phyloP scores from a whole-genome alignment of 2,113 vertebrate genomes.

The Crotalus viridis region DNA sequence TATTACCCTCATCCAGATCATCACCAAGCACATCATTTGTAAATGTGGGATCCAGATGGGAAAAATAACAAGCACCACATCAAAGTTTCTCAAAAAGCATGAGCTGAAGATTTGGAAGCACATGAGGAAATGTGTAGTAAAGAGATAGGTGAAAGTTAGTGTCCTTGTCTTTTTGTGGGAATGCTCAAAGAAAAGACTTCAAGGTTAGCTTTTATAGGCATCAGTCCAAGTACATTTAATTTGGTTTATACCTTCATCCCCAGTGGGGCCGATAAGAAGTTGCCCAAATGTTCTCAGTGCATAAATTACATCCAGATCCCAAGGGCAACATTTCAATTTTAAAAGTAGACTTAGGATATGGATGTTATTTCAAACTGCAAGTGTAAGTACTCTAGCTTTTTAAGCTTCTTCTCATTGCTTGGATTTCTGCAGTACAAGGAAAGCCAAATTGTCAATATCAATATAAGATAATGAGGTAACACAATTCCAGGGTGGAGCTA shows the following conservation, averaged over 20 bases:
- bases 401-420: not conserved
- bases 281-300: not conserved
- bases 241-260: rapidly evolving
- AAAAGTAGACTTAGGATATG: not conserved
- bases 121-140: constrained; percentile 22
- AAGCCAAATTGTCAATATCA: not conserved
- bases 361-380: not conserved
- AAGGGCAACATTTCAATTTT: not conserved
- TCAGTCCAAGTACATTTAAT: not conserved
- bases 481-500: not conserved
- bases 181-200: not conserved
- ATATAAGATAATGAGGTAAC: not conserved
- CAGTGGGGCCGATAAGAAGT: not conserved
- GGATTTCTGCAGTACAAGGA: not conserved
- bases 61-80: constrained; percentile 60
- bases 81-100: constrained; percentile 51
- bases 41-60: constrained; percentile 71
- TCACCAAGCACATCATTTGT: constrained; percentile 10
- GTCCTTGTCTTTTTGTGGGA: constrained; percentile 14
- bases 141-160: constrained; percentile 28
- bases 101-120: constrained; percentile 26
- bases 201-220: constrained; percentile 10
- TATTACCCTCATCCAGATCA: not conserved
- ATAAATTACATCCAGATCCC: not conserved
- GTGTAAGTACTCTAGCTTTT: not conserved